A percentile compares a stretch with the other conserved stretches of the same genome.
These are phyloP conservation scores for Xylocampa areola DNA, from an alignment of 2,888 invertebrate species.

Conservation along the genomic window DNA sequence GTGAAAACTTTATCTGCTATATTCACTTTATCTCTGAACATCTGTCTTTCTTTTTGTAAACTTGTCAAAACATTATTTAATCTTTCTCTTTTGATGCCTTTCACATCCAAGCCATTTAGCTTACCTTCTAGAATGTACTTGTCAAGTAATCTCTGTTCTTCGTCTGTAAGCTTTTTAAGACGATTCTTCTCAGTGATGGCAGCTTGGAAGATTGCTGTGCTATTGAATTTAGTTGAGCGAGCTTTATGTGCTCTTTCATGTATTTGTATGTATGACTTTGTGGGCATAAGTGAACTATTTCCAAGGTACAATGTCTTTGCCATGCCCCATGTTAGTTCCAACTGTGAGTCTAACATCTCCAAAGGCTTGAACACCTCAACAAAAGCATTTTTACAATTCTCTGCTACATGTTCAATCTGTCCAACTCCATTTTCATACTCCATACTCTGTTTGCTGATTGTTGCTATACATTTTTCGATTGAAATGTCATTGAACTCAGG, in stretches of 20 bases:
- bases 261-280: slow-evolving; percentile 93
- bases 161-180: slow-evolving; percentile 84
- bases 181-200: slow-evolving; percentile 90
- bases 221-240: slow-evolving; percentile 93
- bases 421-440: slow-evolving; percentile 94
- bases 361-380: slow-evolving; percentile 92
- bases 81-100: slow-evolving; percentile 84
- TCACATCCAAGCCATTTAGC: slow-evolving; percentile 94
- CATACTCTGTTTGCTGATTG: slow-evolving; percentile 94
- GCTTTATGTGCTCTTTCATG: slow-evolving; percentile 94
- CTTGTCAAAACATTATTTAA: slow-evolving; percentile 85
- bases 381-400: slow-evolving; percentile 90
- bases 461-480: slow-evolving; percentile 95
- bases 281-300: slow-evolving; percentile 94
- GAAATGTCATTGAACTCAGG: slow-evolving; percentile 95
- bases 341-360: slow-evolving; percentile 92
- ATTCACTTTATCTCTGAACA: slow-evolving; percentile 92
- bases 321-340: slow-evolving; percentile 96
- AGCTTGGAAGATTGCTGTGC: slow-evolving; percentile 91
- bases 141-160: slow-evolving; percentile 92
- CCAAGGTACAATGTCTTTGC: slow-evolving; percentile 95
- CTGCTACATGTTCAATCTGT: slow-evolving; percentile 90
- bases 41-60: slow-evolving; percentile 88
- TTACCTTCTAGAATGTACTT: slow-evolving; percentile 95
- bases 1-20: slow-evolving; percentile 91